These are phyloP conservation scores for Gallinago stenura DNA, from an alignment of 2,797 vertebrate genomes.

Conservation along the genomic window DNA sequence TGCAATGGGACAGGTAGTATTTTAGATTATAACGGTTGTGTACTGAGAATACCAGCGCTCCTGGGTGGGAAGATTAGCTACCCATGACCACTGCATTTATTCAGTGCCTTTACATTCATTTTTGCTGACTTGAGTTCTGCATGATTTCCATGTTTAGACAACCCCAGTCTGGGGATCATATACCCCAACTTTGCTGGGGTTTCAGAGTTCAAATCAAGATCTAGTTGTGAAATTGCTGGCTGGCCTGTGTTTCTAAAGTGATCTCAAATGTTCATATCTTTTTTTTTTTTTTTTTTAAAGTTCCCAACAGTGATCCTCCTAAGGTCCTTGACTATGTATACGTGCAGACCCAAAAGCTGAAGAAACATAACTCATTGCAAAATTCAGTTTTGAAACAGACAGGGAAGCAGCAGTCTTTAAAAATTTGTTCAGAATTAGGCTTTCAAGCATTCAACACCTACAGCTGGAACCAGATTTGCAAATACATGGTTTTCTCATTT, in stretches of 20 bases:
- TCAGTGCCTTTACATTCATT: neutral
- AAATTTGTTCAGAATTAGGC: neutral
- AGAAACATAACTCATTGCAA: neutral
- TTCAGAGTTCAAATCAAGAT: conserved; percentile 44
- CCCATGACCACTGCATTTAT: neutral
- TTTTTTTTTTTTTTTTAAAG: neutral
- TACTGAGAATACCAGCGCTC: neutral
- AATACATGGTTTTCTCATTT: neutral
- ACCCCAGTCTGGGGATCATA: neutral
- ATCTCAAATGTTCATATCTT: neutral
- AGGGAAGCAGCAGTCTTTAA: neutral
- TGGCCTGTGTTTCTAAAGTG: neutral
- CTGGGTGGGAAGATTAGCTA: neutral
- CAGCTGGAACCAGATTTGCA: neutral
- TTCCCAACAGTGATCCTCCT: neutral
- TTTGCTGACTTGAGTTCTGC: conserved; percentile 36
- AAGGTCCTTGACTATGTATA: neutral
- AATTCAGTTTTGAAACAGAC: neutral
- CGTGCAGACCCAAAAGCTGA: neutral
- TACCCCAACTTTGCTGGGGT: neutral
- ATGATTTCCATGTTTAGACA: conserved; percentile 33
- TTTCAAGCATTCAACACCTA: neutral
- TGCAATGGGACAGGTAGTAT: conserved; percentile 32
- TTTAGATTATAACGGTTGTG: neutral
- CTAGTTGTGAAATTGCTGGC: neutral